These are phyloP conservation scores for Habrosyne pyritoides DNA, from an alignment of 2,888 invertebrate species.

Conservation along the genomic window DNA sequence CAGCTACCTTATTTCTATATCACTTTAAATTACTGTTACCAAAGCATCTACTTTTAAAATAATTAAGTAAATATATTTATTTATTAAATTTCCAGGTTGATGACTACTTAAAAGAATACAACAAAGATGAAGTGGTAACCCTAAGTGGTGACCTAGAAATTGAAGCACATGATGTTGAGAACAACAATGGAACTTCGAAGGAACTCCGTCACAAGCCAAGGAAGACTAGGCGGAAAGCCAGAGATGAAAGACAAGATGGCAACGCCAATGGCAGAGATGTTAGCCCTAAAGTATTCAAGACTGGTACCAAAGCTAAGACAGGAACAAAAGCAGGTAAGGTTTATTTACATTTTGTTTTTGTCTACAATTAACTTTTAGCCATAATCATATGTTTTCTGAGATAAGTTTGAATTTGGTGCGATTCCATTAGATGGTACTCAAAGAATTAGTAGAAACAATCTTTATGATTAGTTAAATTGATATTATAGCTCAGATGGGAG, in stretches of 20 bases:
- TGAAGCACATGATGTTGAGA: conserved; percentile 74
- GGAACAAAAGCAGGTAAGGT: conserved; percentile 62
- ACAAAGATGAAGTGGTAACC: conserved; percentile 78
- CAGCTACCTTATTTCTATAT: no score
- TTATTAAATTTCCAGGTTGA: conserved; percentile 68
- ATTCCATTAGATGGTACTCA: no score
- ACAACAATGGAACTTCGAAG: conserved; percentile 69
- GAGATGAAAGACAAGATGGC: conserved; percentile 69
- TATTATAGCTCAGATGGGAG: no score
- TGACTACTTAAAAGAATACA: conserved; percentile 79
- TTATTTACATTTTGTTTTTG: not conserved
- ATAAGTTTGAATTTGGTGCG: no score
- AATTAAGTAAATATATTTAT: no score
- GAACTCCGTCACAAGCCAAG: conserved; percentile 71
- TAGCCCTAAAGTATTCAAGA: conserved; percentile 79
- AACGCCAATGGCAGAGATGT: conserved; percentile 67
- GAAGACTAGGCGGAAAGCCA: conserved; percentile 70
- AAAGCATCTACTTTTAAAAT: no score
- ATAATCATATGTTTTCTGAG: not conserved
- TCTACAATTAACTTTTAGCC: not conserved
- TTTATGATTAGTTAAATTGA: no score
- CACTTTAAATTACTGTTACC: no score
- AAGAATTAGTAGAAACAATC: no score
- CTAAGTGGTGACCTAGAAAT: conserved; percentile 79
- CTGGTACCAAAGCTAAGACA: conserved; percentile 60